Evolutionary conservation across 2,797 vertebrate genomes (phyloP).

Genomic region (Cuculus canorus): DNA sequence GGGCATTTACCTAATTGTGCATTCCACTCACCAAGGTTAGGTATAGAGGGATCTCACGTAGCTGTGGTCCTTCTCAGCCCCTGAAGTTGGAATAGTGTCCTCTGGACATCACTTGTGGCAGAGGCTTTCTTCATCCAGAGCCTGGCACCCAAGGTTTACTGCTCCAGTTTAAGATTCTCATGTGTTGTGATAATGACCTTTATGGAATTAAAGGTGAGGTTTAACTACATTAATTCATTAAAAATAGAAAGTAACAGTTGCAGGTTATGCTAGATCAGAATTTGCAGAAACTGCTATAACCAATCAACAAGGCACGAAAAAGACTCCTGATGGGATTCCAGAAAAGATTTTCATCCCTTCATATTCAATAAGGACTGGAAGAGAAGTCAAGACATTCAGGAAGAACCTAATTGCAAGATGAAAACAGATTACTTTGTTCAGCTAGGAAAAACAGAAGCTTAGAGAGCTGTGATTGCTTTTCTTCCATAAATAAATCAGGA

Average conservation of each 20-base stretch:
- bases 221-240: neutral
- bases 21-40: neutral
- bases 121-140: neutral
- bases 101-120: neutral
- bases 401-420: neutral
- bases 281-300: neutral
- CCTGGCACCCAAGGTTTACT: neutral
- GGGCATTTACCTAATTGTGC: neutral
- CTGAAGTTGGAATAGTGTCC: fast-evolving
- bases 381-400: neutral
- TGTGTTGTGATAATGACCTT: neutral
- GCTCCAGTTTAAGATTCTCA: neutral
- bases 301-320: neutral
- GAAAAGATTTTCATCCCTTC: neutral
- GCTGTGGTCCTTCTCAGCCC: neutral
- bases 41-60: neutral
- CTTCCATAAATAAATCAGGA: neutral
- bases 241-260: neutral
- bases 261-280: neutral
- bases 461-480: neutral
- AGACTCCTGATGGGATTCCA: neutral
- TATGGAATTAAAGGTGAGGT: neutral
- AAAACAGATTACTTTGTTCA: neutral
- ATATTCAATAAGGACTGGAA: neutral
- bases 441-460: neutral